Evolutionary conservation across 2,113 vertebrate genomes (phyloP).

Genomic region (Rana temporaria): DNA sequence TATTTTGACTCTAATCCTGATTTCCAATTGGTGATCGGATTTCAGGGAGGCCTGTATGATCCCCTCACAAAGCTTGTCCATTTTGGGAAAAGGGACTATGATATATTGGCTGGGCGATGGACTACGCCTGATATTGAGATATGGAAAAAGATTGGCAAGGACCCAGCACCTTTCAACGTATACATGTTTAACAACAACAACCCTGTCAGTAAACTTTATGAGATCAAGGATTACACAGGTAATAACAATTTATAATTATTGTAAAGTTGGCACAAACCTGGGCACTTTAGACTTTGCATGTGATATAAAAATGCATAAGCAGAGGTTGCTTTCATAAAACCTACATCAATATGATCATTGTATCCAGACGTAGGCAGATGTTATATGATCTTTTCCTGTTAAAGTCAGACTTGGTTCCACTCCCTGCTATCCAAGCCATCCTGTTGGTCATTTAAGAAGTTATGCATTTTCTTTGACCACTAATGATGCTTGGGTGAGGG

Average conservation of each 20-base stretch:
- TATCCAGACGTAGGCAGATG: too few species aligned
- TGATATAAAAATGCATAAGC: too few species aligned
- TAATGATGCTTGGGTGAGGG: too few species aligned
- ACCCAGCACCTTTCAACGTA: conserved; percentile 94
- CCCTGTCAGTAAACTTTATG: conserved; percentile 94
- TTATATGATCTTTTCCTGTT: too few species aligned
- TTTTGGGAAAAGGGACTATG: conserved; percentile 95
- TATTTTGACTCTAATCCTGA: conserved; percentile 98
- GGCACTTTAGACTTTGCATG: too few species aligned
- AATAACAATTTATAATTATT: conserved; percentile 50
- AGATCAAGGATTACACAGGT: conserved; percentile 96
- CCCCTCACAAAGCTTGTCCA: conserved; percentile 94
- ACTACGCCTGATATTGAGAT: conserved; percentile 90
- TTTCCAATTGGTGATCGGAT: conserved; percentile 95
- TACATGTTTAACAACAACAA: conserved; percentile 99
- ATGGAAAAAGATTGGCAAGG: conserved; percentile 88
- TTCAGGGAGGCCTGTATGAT: conserved; percentile 94
- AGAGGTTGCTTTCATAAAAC: too few species aligned
- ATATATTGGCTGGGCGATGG: conserved; percentile 95
- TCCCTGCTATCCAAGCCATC: too few species aligned
- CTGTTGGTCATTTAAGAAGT: too few species aligned
- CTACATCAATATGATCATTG: too few species aligned
- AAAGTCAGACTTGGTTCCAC: too few species aligned
- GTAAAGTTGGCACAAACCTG: too few species aligned
- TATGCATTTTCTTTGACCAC: too few species aligned